A percentile compares a stretch with the other conserved stretches of the same genome.
Evolutionary conservation across 2,888 invertebrate species (phyloP).

Genomic region (Callyntrura guangdongensis): DNA sequence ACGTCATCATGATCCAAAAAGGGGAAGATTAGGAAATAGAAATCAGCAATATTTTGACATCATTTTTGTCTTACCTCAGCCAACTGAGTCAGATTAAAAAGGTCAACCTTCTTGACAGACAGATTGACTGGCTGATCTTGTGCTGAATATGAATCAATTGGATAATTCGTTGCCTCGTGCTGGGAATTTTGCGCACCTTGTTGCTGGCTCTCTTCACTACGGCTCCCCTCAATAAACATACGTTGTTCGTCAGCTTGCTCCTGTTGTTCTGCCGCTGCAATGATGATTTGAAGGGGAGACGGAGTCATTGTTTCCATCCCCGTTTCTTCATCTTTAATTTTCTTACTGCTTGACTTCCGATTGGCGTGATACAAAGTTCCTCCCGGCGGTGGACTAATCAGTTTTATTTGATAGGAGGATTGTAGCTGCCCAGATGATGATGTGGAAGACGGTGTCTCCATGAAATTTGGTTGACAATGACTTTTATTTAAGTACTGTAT

Average conservation of each 20-base stretch:
- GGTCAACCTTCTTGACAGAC: conserved; percentile 86
- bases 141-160: conserved; percentile 32
- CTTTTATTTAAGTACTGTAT: conserved; percentile 49
- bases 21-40: conserved; percentile 9
- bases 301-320: conserved; percentile 62
- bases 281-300: conserved; percentile 74
- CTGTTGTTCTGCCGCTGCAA: conserved; percentile 74
- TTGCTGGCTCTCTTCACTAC: conserved; percentile 72
- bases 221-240: conserved; percentile 74
- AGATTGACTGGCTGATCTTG: conserved; percentile 83
- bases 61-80: conserved; percentile 87
- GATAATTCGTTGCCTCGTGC: conserved; percentile 64
- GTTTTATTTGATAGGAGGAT: conserved; percentile 66
- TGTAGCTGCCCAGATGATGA: conserved; percentile 23
- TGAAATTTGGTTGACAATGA: background rate
- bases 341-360: background rate
- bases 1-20: conserved; percentile 62
- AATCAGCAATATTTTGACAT: conserved; percentile 19
- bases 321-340: conserved; percentile 16
- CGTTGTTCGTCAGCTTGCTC: conserved; percentile 60
- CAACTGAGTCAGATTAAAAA: conserved; percentile 91
- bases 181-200: conserved; percentile 29
- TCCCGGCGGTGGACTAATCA: conserved; percentile 75
- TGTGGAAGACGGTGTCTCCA: conserved; percentile 8
- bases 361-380: conserved; percentile 55